A percentile compares a stretch with the other conserved stretches of the same genome.
Conservation (phyloP, 2,797 vertebrate genomes). For the Parotocinclus haroldoi region DNA sequence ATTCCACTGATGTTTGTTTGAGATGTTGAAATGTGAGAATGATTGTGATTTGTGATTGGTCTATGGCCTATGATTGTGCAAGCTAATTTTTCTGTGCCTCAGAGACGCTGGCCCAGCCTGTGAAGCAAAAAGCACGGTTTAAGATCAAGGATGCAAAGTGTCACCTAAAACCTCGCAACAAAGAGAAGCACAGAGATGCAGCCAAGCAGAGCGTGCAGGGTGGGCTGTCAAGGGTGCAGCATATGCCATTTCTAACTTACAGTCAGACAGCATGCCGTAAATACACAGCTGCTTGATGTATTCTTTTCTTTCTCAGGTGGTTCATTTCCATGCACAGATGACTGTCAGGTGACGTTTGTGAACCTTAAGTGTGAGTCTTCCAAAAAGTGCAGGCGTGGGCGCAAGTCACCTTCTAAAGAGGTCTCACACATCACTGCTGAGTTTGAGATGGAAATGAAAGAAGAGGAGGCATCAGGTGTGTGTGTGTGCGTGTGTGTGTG, state of each 20-base stretch:
- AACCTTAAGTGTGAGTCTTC: constrained; percentile 94
- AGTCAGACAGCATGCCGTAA: neutral
- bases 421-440: constrained; percentile 91
- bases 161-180: constrained; percentile 83
- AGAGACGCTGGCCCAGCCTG: constrained; percentile 77
- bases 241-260: constrained; percentile 10
- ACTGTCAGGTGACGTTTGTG: constrained; percentile 89
- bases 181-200: constrained; percentile 78
- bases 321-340: constrained; percentile 81
- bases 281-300: constrained; percentile 19
- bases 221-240: constrained; percentile 52
- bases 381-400: constrained; percentile 87
- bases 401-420: constrained; percentile 89
- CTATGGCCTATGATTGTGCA: no score
- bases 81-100: constrained; percentile 16
- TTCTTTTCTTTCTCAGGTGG: constrained; percentile 58
- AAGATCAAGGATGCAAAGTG: constrained; percentile 96
- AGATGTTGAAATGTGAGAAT: constrained; percentile 6
- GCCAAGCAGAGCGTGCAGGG: constrained; percentile 76
- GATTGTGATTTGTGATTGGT: no score
- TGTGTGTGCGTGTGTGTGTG: constrained; percentile 21
- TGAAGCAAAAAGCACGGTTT: constrained; percentile 91
- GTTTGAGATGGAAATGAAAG: constrained; percentile 91
- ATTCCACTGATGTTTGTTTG: constrained; percentile 20
- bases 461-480: constrained; percentile 85